Base-by-base conservation (phyloP, 2,797 vertebrate genomes). In the Todus mexicanus region DNA sequence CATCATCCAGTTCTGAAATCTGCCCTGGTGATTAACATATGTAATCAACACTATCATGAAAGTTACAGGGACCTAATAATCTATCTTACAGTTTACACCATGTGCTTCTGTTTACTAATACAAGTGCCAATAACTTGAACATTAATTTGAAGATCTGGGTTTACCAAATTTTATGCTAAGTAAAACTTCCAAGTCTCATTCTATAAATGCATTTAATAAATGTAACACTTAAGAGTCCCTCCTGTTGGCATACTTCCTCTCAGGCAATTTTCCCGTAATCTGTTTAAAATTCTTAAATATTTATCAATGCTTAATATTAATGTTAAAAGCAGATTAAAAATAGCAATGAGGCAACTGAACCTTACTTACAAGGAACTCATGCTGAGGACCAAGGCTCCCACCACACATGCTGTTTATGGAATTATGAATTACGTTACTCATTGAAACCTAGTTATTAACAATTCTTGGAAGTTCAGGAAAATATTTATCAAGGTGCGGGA, bases 251-350 rank as follows among this genome's bases (percentile, higher is more conserved):
- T 51, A 56, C 66, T 87, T 87, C 64, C 80, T 96, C 82, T 56
- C 56, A 68, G 40, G 73, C 82, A 86, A 47, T 79, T 65, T 93
- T 70, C 73, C 78, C 18, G 5, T 89, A 92, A 80, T 65, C 33
- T 27, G 43, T 84, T 95, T 78, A 45, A 75, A 91, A 87, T 81
- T 68, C 79, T 95, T 84, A 94, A 95, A 89, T 88, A 96, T 90
- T 96, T 92, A 95, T 63, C 80, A 65, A 68, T 54, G 29, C 91
- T 94, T 92, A 93, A 89, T 75, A 91, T 92, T 89, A 79, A 95
- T 75, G 68, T 64, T 86, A 91, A 95, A 92, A 91, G 63, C 26
- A 92, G 40, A 91, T 88, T 68, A 23, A 85, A 92, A 94, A 85
- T 4, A 85, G 48, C 51, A 88, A 53, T 3, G 22, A 93, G 93